Conservation (phyloP, 1,140 invertebrate genomes). For the Brachionus koreanus region DNA sequence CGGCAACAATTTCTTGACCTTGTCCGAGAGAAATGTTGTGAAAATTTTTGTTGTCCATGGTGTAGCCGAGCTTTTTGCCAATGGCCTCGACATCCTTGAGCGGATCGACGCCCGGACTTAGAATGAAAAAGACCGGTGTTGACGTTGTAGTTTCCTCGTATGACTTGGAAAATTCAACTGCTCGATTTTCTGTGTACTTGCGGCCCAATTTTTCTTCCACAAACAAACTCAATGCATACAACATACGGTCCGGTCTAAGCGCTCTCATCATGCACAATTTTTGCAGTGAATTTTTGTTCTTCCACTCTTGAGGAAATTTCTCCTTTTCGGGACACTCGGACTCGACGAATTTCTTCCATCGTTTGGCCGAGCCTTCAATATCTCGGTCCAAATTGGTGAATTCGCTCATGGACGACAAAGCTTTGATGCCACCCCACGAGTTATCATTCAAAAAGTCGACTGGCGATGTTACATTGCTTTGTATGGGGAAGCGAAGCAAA, state of each 20-base stretch:
- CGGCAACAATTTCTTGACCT: constrained; percentile 89
- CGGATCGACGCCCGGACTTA: constrained; percentile 91
- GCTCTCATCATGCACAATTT: constrained; percentile 88
- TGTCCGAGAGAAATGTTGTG: constrained; percentile 95
- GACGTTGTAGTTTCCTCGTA: constrained; percentile 85
- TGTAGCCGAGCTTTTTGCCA: constrained; percentile 77
- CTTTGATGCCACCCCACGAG: constrained; percentile 87
- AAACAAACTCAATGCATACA: constrained; percentile 71
- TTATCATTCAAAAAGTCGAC: constrained; percentile 87
- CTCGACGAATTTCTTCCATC: constrained; percentile 93
- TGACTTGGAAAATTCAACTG: constrained; percentile 86
- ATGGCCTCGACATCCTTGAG: constrained; percentile 87
- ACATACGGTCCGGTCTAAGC: constrained; percentile 86
- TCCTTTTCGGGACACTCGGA: constrained; percentile 90
- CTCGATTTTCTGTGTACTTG: constrained; percentile 80
- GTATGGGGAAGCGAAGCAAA: constrained; percentile 79
- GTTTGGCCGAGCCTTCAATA: constrained; percentile 86
- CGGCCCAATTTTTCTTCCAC: constrained; percentile 88
- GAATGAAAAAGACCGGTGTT: constrained; percentile 90
- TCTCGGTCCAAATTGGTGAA: constrained; percentile 89
- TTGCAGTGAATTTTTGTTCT: constrained; percentile 86
- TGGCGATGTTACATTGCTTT: constrained; percentile 80
- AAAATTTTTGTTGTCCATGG: constrained; percentile 76
- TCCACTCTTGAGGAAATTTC: constrained; percentile 96
- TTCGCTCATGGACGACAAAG: constrained; percentile 77